A percentile compares a stretch with the other conserved stretches of the same genome.
Evolutionary conservation across 2,113 vertebrate genomes (phyloP).

Genomic region (Ochotona princeps): DNA sequence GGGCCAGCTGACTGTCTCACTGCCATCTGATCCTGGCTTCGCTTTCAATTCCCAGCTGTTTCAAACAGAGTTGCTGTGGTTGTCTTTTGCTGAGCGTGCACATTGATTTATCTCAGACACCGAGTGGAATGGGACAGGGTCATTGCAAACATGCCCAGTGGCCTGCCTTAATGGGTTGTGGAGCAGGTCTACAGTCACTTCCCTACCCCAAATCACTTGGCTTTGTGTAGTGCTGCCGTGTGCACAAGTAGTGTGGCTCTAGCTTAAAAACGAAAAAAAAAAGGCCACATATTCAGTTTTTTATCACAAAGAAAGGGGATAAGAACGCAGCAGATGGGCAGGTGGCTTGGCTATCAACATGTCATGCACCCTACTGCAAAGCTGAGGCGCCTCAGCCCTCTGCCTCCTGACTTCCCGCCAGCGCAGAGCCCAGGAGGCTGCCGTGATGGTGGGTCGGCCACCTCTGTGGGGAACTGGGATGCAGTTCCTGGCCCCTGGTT

Average conservation of each 20-base stretch:
- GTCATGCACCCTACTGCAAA: no score
- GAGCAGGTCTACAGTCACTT: background rate
- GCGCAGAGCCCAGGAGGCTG: no score
- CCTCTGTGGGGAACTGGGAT: no score
- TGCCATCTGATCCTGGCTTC: background rate
- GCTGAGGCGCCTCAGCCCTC: no score
- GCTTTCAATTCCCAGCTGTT: background rate
- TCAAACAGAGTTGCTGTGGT: background rate
- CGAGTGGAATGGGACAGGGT: background rate
- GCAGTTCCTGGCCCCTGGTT: no score
- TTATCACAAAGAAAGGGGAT: background rate
- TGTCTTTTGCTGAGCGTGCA: background rate
- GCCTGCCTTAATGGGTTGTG: background rate
- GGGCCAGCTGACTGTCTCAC: background rate
- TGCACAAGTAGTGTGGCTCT: conserved; percentile 43
- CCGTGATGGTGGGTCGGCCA: no score
- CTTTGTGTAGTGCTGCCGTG: background rate
- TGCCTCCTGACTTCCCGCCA: no score
- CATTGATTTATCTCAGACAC: background rate
- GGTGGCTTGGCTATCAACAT: no score
- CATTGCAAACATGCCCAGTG: background rate
- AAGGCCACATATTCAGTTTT: conserved; percentile 13
- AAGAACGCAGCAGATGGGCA: no score
- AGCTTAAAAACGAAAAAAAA: conserved; percentile 32
- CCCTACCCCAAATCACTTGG: no score